A percentile compares a stretch with the other conserved stretches of the same genome.
These are phyloP conservation scores for Bufotes viridis DNA, from an alignment of 2,797 vertebrate genomes.

Conservation along the genomic window DNA sequence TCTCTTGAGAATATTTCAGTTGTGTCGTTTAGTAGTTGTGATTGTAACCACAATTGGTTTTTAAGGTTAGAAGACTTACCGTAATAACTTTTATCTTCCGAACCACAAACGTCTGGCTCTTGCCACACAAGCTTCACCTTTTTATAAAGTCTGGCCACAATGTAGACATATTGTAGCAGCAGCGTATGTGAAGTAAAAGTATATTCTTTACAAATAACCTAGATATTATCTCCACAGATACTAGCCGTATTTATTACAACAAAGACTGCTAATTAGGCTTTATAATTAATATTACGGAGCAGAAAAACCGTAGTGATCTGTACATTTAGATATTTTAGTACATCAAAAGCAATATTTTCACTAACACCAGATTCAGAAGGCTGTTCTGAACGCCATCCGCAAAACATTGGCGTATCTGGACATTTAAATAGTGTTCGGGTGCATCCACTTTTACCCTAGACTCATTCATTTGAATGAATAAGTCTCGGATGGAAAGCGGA, in stretches of 20 bases:
- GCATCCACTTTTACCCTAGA: no score
- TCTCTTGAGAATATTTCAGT: constrained; percentile 40
- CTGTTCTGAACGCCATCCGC: no score
- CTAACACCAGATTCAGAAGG: no score
- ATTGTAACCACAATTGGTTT: constrained; percentile 60
- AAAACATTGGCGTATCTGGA: no score
- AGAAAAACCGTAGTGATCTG: no score
- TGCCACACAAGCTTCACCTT: constrained; percentile 50
- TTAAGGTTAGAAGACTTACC: constrained; percentile 48
- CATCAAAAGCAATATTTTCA: no score
- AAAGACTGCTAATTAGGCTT: no score
- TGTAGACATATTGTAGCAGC: constrained; percentile 5
- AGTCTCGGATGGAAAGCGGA: no score
- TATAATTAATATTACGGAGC: no score
- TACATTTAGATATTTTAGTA: no score
- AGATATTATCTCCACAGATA: not conserved
- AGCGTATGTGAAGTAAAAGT: constrained; percentile 19
- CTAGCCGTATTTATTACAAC: not conserved
- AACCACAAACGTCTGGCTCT: constrained; percentile 58
- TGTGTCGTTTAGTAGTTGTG: constrained; percentile 21
- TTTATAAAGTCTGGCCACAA: constrained; percentile 35
- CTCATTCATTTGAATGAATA: no score
- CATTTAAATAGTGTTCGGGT: no score
- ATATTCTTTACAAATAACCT: not conserved
- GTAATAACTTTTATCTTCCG: constrained; percentile 55